Percentiles rank a stretch among this genome's conserved stretches.
Conservation (phyloP, 2,797 vertebrate genomes). For the Aythya fuligula region DNA sequence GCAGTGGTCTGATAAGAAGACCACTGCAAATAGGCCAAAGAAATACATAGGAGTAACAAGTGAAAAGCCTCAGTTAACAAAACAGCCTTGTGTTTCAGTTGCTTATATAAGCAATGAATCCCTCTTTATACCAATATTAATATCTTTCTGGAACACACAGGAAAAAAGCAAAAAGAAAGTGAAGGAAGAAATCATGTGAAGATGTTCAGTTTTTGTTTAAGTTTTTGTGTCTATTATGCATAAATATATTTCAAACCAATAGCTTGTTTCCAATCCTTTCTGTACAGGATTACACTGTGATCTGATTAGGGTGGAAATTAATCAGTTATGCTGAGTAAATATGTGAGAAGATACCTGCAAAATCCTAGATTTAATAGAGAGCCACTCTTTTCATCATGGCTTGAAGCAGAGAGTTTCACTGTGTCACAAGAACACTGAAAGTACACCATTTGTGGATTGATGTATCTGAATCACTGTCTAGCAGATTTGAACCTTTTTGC, state of each 20-base stretch:
- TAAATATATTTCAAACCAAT: background rate
- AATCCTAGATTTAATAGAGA: background rate
- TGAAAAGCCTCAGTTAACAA: background rate
- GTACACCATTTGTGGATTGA: rapidly evolving
- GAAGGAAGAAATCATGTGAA: background rate
- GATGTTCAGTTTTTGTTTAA: background rate
- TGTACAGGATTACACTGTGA: background rate
- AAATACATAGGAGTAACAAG: background rate
- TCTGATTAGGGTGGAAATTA: background rate
- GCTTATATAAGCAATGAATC: background rate
- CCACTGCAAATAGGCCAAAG: background rate
- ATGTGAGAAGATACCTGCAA: background rate
- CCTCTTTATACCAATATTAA: background rate
- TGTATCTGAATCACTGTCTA: background rate
- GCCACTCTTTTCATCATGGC: background rate
- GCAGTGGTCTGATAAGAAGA: background rate
- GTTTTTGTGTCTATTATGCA: background rate
- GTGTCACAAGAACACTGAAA: background rate
- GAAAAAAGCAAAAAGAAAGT: background rate
- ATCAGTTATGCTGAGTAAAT: background rate
- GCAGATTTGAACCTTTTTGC: background rate
- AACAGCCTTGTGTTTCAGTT: background rate
- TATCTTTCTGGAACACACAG: background rate
- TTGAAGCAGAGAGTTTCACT: background rate
- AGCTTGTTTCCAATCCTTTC: background rate